A percentile compares a stretch with the other conserved stretches of the same genome.
phyloP scores from a whole-genome alignment of 2,113 vertebrate genomes.

The Aptenodytes forsteri region DNA sequence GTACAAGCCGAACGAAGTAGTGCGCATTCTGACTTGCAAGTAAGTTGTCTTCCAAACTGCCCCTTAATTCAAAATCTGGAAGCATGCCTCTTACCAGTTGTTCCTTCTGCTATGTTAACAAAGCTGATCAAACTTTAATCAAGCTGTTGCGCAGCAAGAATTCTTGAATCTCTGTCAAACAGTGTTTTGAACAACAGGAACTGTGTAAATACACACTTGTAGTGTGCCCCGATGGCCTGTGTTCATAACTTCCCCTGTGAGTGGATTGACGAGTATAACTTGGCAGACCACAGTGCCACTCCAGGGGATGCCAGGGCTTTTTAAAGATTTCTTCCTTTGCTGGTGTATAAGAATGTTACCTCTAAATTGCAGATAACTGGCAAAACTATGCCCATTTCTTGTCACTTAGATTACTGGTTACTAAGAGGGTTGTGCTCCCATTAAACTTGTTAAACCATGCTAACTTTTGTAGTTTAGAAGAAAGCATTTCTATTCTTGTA shows the following conservation, averaged over 20 bases:
- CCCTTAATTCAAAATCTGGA: background rate
- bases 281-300: background rate
- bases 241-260: background rate
- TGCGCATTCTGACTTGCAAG: constrained; percentile 91
- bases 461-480: background rate
- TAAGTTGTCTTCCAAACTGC: constrained; percentile 69
- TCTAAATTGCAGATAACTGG: background rate
- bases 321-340: background rate
- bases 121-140: background rate
- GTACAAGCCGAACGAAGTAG: constrained; percentile 86
- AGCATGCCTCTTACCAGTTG: background rate
- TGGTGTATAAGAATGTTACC: background rate
- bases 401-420: background rate
- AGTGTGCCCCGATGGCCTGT: background rate
- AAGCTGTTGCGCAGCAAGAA: background rate
- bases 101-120: background rate
- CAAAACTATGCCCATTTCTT: background rate
- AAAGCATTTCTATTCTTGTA: background rate
- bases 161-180: background rate
- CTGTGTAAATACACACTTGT: background rate
- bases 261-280: background rate
- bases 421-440: background rate
- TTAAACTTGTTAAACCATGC: background rate
- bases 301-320: background rate
- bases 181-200: background rate